A percentile compares a stretch with the other conserved stretches of the same genome.
phyloP scores from a whole-genome alignment of 2,797 vertebrate species.

The Clamator glandarius region DNA sequence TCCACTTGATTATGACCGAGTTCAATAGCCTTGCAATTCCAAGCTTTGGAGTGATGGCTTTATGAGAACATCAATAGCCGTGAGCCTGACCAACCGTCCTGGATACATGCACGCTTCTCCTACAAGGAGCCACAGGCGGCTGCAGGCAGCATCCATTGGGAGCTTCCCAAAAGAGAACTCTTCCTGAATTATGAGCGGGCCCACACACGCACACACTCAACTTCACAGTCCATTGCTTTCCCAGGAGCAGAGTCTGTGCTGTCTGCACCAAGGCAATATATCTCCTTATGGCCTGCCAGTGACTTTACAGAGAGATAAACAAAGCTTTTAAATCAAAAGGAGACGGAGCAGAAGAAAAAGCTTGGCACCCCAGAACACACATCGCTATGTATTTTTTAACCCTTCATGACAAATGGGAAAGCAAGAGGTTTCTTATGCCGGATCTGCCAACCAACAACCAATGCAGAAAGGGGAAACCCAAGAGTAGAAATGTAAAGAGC shows the following conservation, averaged over 20 bases:
- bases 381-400: slow-evolving; percentile 34
- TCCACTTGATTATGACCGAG: neutral
- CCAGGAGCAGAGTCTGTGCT: slow-evolving; percentile 42
- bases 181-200: slow-evolving; percentile 56
- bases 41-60: slow-evolving; percentile 51
- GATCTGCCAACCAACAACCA: neutral
- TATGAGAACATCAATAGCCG: slow-evolving; percentile 62
- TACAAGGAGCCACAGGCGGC: neutral
- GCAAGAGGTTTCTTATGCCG: neutral
- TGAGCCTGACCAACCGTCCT: slow-evolving; percentile 20
- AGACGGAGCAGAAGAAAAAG: slow-evolving; percentile 19
- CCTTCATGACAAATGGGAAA: slow-evolving; percentile 17
- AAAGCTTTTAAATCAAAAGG: slow-evolving; percentile 74
- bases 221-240: slow-evolving; percentile 61
- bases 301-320: slow-evolving; percentile 70
- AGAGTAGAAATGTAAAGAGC: neutral
- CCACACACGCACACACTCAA: slow-evolving; percentile 66
- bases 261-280: slow-evolving; percentile 69
- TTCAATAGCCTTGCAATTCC: slow-evolving; percentile 29
- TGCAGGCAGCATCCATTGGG: slow-evolving; percentile 20
- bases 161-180: slow-evolving; percentile 51
- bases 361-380: slow-evolving; percentile 22
- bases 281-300: slow-evolving; percentile 65
- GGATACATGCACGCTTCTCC: neutral
- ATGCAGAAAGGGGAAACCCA: neutral